Conservation (phyloP, 1,140 invertebrate genomes). For the Listronotus oregonensis region DNA sequence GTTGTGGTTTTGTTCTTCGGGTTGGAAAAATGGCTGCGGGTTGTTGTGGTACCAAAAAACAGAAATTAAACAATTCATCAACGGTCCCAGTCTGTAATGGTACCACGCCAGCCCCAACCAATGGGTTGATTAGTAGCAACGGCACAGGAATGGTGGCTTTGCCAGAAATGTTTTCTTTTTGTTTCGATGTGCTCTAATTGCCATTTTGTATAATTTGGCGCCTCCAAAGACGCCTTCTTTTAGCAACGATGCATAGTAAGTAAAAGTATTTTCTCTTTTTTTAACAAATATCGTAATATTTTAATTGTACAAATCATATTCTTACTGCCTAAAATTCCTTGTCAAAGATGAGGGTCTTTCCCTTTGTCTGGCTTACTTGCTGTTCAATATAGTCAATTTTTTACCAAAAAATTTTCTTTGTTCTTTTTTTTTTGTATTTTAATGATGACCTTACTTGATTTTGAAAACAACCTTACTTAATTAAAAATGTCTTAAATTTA, state of each 20-base stretch:
- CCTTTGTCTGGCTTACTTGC: constrained; percentile 49
- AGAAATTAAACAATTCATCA: constrained; percentile 79
- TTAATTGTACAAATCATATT: too few relatives aligned
- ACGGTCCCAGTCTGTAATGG: constrained; percentile 60
- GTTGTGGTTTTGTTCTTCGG: constrained; percentile 25
- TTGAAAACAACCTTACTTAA: too few relatives aligned
- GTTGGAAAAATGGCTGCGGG: constrained; percentile 73
- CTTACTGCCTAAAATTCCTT: not conserved
- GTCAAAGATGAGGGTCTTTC: constrained; percentile 39
- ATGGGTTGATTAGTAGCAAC: constrained; percentile 53
- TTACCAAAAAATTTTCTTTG: constrained; percentile 19
- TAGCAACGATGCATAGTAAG: constrained; percentile 95
- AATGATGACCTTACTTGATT: not conserved
- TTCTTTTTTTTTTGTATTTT: constrained; percentile 23
- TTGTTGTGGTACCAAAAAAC: constrained; percentile 87
- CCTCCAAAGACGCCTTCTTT: constrained; percentile 88
- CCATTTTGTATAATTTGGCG: constrained; percentile 89
- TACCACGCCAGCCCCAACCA: constrained; percentile 46
- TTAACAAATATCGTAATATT: too few relatives aligned
- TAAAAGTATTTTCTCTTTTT: constrained; percentile 46
- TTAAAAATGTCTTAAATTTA: too few relatives aligned
- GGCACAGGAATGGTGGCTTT: constrained; percentile 72
- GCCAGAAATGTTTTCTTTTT: constrained; percentile 97
- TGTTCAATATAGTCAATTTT: not conserved
- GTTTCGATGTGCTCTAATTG: constrained; percentile 96